A percentile compares a stretch with the other conserved stretches of the same genome.
Evolutionary conservation across 2,888 invertebrate species (phyloP).

Genomic region (Mesochorus sp.): DNA sequence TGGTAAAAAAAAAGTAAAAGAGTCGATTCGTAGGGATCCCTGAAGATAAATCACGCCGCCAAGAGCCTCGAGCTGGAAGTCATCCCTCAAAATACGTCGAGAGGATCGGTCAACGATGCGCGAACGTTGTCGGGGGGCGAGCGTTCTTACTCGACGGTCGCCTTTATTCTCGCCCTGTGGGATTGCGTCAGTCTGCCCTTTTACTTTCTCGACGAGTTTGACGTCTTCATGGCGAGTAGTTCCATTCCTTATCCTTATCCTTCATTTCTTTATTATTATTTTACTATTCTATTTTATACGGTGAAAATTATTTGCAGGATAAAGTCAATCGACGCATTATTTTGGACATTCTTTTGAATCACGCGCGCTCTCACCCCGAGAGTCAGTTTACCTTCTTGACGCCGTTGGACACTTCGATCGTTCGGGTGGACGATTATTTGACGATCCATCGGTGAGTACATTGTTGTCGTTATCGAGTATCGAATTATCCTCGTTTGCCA

Average conservation of each 20-base stretch:
- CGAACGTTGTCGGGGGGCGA: slow-evolving; percentile 96
- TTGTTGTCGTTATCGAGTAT: not conserved
- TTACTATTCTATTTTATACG: not conserved
- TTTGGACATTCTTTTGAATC: slow-evolving; percentile 89
- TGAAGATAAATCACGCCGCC: slow-evolving; percentile 83
- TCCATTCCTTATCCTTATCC: not conserved
- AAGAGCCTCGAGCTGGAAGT: slow-evolving; percentile 84
- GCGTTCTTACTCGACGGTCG: slow-evolving; percentile 96
- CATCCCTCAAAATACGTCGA: slow-evolving; percentile 83
- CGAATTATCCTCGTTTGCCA: not conserved
- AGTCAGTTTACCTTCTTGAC: slow-evolving; percentile 95
- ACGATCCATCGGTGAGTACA: slow-evolving; percentile 85
- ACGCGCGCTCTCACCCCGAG: slow-evolving; percentile 86
- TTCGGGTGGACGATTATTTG: slow-evolving; percentile 83
- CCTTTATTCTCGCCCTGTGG: slow-evolving; percentile 97
- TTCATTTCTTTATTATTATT: not conserved
- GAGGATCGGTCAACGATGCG: slow-evolving; percentile 83
- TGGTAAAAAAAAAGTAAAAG: no score
- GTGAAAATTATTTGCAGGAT: slow-evolving; percentile 85
- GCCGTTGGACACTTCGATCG: slow-evolving; percentile 89
- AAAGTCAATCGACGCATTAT: slow-evolving; percentile 91
- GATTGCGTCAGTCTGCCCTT: slow-evolving; percentile 95
- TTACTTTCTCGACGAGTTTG: slow-evolving; percentile 97
- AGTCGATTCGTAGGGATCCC: no score
- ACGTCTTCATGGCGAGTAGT: slow-evolving; percentile 96